Evolutionary conservation across 2,888 invertebrate species (phyloP).

Genomic region (Drosophila mimica): DNA sequence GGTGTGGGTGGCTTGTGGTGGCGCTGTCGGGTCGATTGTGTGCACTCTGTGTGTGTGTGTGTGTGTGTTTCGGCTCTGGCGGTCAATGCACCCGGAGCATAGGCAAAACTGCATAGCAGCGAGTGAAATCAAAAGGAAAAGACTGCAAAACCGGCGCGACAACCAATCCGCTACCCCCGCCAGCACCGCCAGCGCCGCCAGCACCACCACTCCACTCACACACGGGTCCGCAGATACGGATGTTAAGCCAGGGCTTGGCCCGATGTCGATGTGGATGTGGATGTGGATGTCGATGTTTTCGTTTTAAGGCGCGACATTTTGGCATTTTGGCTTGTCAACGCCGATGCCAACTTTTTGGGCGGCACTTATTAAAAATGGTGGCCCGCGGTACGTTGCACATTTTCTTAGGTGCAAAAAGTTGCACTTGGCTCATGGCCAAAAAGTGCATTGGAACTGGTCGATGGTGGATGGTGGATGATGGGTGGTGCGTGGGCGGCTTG

Average conservation of each 20-base stretch:
- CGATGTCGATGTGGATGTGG: conserved; percentile 50
- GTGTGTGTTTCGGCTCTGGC: conserved; percentile 15
- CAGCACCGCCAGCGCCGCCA: not conserved
- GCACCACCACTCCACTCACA: not conserved
- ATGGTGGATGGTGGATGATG: not conserved
- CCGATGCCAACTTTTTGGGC: conserved; percentile 45
- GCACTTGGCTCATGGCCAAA: conserved; percentile 65
- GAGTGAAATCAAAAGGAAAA: conserved; percentile 59
- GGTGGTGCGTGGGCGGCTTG: conserved; percentile 23
- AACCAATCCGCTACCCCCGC: not conserved
- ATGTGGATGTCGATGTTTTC: conserved; percentile 63
- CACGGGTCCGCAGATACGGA: conserved; percentile 30
- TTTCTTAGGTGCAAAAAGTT: conserved; percentile 80
- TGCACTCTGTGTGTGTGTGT: not conserved
- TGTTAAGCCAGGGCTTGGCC: conserved; percentile 17
- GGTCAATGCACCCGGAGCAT: conserved; percentile 59
- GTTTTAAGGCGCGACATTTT: conserved; percentile 71
- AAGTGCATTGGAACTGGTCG: conserved; percentile 23
- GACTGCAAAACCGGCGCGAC: conserved; percentile 35
- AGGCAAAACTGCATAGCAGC: conserved; percentile 49
- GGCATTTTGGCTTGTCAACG: conserved; percentile 72
- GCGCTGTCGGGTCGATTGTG: conserved; percentile 1
- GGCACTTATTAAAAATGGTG: conserved; percentile 62
- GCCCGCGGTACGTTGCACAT: conserved; percentile 47
- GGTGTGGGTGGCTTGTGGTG: not conserved